phyloP scores from a whole-genome alignment of 1,140 invertebrate species.

The Pseudomyrmex pallidus region DNA sequence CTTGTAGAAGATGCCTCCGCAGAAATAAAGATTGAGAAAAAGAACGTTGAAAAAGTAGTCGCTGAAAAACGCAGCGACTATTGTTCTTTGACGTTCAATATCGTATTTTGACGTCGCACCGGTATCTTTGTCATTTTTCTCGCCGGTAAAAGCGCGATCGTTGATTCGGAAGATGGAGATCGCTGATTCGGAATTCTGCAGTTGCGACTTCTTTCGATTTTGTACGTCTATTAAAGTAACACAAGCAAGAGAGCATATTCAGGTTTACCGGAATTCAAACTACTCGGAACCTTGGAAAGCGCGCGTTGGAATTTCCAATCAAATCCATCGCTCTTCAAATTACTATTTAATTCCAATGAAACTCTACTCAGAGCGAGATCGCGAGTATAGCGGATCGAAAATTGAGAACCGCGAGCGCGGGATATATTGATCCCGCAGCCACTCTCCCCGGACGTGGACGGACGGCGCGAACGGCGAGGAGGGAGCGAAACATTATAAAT shows the following conservation, averaged over 20 bases:
- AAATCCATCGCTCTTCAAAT: background rate
- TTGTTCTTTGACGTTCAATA: slow-evolving; percentile 16
- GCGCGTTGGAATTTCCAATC: slow-evolving; percentile 25
- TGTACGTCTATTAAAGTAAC: no score
- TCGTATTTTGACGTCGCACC: background rate
- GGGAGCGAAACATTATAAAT: slow-evolving; percentile 54
- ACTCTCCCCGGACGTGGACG: background rate
- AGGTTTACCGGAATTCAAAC: background rate
- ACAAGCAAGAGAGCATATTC: no score
- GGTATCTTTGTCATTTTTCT: slow-evolving; percentile 1
- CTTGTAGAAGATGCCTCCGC: background rate
- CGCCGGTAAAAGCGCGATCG: background rate
- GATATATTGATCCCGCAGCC: background rate
- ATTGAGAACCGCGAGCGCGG: background rate
- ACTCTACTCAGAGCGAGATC: background rate
- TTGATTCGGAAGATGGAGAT: no score
- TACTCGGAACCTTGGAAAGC: background rate
- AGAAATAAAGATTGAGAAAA: background rate
- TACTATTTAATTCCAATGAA: background rate
- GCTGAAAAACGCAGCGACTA: background rate
- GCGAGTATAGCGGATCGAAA: background rate
- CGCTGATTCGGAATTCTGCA: no score
- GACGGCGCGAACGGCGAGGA: background rate
- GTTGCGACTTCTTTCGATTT: no score
- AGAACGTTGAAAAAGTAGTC: background rate